phyloP scores from a whole-genome alignment of 2,113 vertebrate species.

The Leptodactylus fuscus region DNA sequence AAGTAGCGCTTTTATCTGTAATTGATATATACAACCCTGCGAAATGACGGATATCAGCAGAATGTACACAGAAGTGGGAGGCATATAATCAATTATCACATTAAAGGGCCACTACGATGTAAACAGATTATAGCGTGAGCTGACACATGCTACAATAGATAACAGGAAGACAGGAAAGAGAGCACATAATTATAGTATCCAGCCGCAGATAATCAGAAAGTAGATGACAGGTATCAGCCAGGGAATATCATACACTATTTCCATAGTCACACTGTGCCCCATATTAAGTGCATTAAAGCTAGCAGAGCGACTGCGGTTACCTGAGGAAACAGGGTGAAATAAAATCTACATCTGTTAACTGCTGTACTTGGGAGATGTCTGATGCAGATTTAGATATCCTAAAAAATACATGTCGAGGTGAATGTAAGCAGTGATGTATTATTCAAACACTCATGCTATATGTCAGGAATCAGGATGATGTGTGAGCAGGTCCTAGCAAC shows the following conservation, averaged over 20 bases:
- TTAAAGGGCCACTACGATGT: slow-evolving; percentile 45
- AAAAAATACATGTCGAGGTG: too few species aligned
- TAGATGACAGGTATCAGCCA: slow-evolving; percentile 41
- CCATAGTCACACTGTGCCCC: slow-evolving; percentile 4
- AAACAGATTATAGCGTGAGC: slow-evolving; percentile 28
- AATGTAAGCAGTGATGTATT: too few species aligned
- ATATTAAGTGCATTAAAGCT: neutral
- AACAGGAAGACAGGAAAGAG: slow-evolving; percentile 5
- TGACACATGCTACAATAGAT: slow-evolving; percentile 43
- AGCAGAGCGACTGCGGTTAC: neutral
- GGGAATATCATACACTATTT: slow-evolving; percentile 28
- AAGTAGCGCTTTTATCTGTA: slow-evolving; percentile 5
- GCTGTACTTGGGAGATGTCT: neutral
- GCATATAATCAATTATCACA: slow-evolving; percentile 44
- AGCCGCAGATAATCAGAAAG: slow-evolving; percentile 36
- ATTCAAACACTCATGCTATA: too few species aligned
- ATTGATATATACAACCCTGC: slow-evolving; percentile 25
- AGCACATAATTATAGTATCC: slow-evolving; percentile 50
- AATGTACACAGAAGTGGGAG: slow-evolving; percentile 28
- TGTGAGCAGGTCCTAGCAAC: neutral
- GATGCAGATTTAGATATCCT: neutral
- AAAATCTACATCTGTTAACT: neutral
- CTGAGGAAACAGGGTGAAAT: neutral
- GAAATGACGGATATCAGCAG: slow-evolving; percentile 17
- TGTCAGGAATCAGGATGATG: too few species aligned